A percentile compares a stretch with the other conserved stretches of the same genome.
phyloP scores from a whole-genome alignment of 2,888 invertebrate genomes.

The Pycnomerus fuliginosus region DNA sequence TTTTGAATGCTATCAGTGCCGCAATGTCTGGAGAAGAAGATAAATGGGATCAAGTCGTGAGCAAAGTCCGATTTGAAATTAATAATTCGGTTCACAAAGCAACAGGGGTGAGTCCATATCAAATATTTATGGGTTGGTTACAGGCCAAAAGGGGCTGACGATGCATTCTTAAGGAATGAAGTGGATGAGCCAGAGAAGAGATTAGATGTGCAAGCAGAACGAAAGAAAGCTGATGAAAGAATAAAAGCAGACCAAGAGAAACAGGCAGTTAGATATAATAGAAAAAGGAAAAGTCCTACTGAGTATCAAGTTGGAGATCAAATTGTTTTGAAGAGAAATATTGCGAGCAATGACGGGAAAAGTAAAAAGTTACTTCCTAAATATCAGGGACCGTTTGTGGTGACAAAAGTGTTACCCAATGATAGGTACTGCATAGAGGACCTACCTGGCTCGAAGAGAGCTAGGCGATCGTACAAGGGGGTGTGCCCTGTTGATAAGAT shows the following conservation, averaged over 20 bases:
- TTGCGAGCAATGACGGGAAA: conserved; percentile 1
- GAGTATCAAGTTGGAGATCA: conserved; percentile 2
- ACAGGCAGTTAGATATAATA: conserved; percentile 1
- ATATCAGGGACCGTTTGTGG: conserved; percentile 2
- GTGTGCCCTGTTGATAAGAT: conserved; percentile 5
- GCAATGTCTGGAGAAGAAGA: conserved; percentile 24
- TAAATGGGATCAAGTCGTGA: conserved; percentile 29
- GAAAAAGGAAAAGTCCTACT: conserved; percentile 1
- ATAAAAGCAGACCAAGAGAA: conserved; percentile 3
- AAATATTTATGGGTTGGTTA: conserved; percentile 34
- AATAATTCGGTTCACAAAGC: conserved; percentile 28
- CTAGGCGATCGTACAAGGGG: conserved; percentile 1
- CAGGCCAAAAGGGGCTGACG: conserved; percentile 25
- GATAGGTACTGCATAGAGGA: conserved; percentile 5
- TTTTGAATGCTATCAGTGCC: conserved; percentile 25
- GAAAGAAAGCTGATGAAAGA: background rate
- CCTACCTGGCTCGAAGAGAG: conserved; percentile 1
- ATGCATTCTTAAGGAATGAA: conserved; percentile 21
- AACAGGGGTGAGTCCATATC: conserved; percentile 29
- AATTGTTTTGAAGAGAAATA: conserved; percentile 4
- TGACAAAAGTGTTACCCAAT: conserved; percentile 4
- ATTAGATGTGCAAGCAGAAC: background rate
- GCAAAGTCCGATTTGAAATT: conserved; percentile 26
- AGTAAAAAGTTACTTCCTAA: conserved; percentile 9
- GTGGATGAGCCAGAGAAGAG: background rate